Evolutionary conservation across 2,888 invertebrate genomes (phyloP), one percentile per base, ranked within the genome.

Genomic region (Erpobdella octoculata): DNA sequence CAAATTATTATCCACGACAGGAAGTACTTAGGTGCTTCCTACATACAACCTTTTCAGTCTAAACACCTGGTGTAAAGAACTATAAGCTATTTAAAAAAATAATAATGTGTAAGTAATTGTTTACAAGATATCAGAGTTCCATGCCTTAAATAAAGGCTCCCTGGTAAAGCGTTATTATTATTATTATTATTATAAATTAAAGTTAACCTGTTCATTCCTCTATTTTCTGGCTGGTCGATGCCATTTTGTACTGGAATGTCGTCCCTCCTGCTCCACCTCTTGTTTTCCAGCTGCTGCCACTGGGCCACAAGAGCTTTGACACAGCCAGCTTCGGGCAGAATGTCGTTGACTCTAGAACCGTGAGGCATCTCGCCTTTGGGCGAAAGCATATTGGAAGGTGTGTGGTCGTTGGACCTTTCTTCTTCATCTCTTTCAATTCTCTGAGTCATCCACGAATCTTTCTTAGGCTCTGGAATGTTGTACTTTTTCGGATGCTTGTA

Each of bases 241-340:
- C 53, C 53, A 53, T 53, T 53, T 53, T 53, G 37, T 18, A 38
- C 67, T 9, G 38, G 31, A 41, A 41, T 28, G 67, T 41, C 69
- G 35, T 69, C 69, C 6, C n/a, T 33, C n/a, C 69, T 2, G 37
- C 65, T 65, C 37, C 36, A 65, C 28, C 65, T 18, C 9, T 37
- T 65, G 58, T 58, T 69, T 35, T 35, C 31, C 62, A 31, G 28
- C 35, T 62, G 62, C 31, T 35, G 31, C 69, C 69, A 69, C 58
- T 58, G 69, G 31, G 46, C 69, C 58, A 69, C 69, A 15, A 69
- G 48, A 6, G 69, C 69, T 28, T 69, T 69, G 31, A 69, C 69
- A 53, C 69, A 53, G 6, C 69, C 69, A 0, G 58, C 69, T 28
- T 69, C 69, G 0, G 69, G 69, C n/a, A 69, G 58, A n/a, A 69